Evolutionary conservation across 2,113 vertebrate genomes (phyloP).

Genomic region (Phrynocephalus versicolor): DNA sequence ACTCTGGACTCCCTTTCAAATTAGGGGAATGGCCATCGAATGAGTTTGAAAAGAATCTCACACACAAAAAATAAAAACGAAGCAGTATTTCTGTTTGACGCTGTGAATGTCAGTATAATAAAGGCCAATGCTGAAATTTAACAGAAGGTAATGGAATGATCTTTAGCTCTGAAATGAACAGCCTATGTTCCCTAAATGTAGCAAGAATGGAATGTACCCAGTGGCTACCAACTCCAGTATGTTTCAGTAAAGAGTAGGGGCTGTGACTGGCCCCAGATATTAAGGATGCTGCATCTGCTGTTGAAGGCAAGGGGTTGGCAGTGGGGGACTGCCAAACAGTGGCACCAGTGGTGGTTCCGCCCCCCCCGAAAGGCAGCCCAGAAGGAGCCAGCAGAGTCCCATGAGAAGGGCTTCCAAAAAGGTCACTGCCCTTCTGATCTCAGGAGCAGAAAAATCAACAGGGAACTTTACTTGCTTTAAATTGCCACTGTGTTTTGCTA

Average conservation of each 20-base stretch:
- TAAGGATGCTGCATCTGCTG: not conserved
- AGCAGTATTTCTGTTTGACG: not conserved
- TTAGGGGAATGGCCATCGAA: slow-evolving; percentile 6
- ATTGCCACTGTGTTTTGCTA: not conserved
- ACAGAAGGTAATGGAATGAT: not conserved
- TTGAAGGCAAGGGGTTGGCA: not conserved
- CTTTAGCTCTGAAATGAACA: not conserved
- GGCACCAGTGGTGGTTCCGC: not conserved
- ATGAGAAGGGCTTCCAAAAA: not conserved
- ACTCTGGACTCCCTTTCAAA: slow-evolving; percentile 20
- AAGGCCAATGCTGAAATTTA: slow-evolving; percentile 3
- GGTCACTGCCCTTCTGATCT: too few relatives aligned
- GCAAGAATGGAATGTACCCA: not conserved
- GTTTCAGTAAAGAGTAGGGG: not conserved
- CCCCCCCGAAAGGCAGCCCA: not conserved
- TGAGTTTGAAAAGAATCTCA: slow-evolving; percentile 5
- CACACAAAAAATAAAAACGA: not conserved
- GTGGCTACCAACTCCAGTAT: fast-evolving
- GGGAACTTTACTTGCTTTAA: not conserved
- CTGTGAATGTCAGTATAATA: not conserved
- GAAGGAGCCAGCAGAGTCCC: not conserved
- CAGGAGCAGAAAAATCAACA: not conserved
- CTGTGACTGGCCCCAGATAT: not conserved
- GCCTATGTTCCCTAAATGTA: not conserved
- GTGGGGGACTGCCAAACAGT: not conserved